phyloP scores from a whole-genome alignment of 1,140 invertebrate genomes.

The Drosophila fuyamai region DNA sequence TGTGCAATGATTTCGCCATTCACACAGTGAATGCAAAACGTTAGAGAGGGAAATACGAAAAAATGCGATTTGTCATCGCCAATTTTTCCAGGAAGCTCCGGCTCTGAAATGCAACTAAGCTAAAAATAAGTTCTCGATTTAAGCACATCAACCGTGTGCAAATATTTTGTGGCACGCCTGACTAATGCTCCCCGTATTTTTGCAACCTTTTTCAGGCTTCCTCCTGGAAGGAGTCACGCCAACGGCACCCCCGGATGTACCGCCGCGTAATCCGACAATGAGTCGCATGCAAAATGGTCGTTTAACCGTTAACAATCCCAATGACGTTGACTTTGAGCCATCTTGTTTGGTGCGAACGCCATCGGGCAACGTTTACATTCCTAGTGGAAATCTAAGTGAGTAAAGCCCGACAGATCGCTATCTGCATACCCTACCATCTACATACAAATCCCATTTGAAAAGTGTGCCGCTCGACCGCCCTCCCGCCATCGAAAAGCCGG shows the following conservation, averaged over 20 bases:
- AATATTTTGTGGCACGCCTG: constrained; percentile 5
- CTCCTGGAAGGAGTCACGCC: constrained; percentile 92
- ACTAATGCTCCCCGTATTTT: constrained; percentile 20
- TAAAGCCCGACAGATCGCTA: constrained; percentile 49
- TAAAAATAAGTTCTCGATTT: constrained; percentile 4
- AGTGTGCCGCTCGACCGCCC: constrained; percentile 12
- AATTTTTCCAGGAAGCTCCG: not conserved
- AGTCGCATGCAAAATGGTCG: constrained; percentile 92
- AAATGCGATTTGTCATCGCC: constrained; percentile 17
- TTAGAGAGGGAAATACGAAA: not conserved
- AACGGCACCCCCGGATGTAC: constrained; percentile 93
- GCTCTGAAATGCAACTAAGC: constrained; percentile 26
- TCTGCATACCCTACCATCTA: not conserved
- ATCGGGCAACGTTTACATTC: constrained; percentile 96
- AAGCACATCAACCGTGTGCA: not conserved
- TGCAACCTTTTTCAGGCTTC: constrained; percentile 88
- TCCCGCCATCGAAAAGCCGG: not conserved
- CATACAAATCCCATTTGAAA: constrained; percentile 26
- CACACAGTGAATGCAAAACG: constrained; percentile 9
- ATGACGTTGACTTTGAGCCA: constrained; percentile 94
- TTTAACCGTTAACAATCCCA: constrained; percentile 88
- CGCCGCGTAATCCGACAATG: constrained; percentile 94
- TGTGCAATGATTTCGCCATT: constrained; percentile 36
- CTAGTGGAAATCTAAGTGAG: constrained; percentile 90
- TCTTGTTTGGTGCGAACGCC: constrained; percentile 95